Evolutionary conservation across 2,888 invertebrate genomes (phyloP), one percentile per base, ranked within the genome.

Genomic region (Drosophila falleni): DNA sequence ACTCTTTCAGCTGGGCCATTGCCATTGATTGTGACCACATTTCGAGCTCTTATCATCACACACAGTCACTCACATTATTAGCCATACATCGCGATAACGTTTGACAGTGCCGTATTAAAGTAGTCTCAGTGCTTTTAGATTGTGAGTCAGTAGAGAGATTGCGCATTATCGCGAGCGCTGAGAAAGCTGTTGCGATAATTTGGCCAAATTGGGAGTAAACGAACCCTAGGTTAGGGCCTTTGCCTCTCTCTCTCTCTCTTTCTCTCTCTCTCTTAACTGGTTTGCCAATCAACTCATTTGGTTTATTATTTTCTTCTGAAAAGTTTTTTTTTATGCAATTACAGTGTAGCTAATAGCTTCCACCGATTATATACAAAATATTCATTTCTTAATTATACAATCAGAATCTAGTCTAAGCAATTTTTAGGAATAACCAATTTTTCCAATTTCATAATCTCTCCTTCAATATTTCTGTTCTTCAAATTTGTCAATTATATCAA

Each of bases 71-170:
- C 39, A 63, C 46, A 55, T 39, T 35, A 35, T 46, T 46, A 26
- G 26, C 23, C 46, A 46, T 46, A n/a, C 26, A 16, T 51, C 19
- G 51, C n/a, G 75, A 75, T 75, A 75, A 75, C 46, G 67, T 67
- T 47, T 62, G 71, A 60, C 60, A 75, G 55, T 49, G 51, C 35
- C 13, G 35, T 49, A 59, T 55, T 59, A 23, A 29, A 49, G 15
- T 61, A 31, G 54, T 47, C 47, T 71, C 50, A 15, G 44, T 54
- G 44, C 59, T 62, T 56, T 62, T 62, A 39, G 63, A 13, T 23
- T 51, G 59, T 59, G 61, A 78, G 39, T 75, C 61, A 58, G 58
- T 42, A 19, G 56, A 71, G 56, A 71, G 58, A 72, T 67, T 61
- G 62, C 46, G 44, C 54, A 59, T 65, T 71, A 74, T 54, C 50